A percentile compares a stretch with the other conserved stretches of the same genome.
Evolutionary conservation across 2,113 vertebrate genomes (phyloP).

Genomic region (Gopherus flavomarginatus): DNA sequence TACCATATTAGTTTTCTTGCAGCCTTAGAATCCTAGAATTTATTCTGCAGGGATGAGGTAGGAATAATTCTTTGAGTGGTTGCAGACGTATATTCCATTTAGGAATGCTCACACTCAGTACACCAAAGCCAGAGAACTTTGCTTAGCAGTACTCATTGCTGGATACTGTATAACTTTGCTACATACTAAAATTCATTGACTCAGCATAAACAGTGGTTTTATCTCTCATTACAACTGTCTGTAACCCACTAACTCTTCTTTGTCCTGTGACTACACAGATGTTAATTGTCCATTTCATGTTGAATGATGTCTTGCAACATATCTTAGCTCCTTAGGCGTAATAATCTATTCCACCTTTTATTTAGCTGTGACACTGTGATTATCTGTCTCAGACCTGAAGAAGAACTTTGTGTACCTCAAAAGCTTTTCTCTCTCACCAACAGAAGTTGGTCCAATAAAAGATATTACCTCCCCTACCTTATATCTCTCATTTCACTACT

Average conservation of each 20-base stretch:
- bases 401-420: not conserved
- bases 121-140: not conserved
- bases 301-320: not conserved
- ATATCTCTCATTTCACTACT: not conserved
- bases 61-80: not conserved
- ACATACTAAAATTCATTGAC: too few relatives aligned
- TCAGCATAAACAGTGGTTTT: too few relatives aligned
- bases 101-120: not conserved
- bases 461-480: not conserved
- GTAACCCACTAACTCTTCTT: too few relatives aligned
- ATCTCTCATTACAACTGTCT: too few relatives aligned
- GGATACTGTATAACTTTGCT: too few relatives aligned
- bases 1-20: not conserved
- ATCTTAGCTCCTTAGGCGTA: not conserved
- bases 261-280: not conserved
- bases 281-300: not conserved
- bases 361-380: not conserved
- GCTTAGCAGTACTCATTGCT: not conserved
- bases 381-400: not conserved
- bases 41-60: not conserved
- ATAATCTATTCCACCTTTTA: not conserved
- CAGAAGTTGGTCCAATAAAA: not conserved
- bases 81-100: not conserved
- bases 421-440: not conserved
- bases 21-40: not conserved